A percentile compares a stretch with the other conserved stretches of the same genome.
These are phyloP conservation scores for Electrophaes corylata DNA, from an alignment of 2,888 invertebrate species.

Conservation along the genomic window DNA sequence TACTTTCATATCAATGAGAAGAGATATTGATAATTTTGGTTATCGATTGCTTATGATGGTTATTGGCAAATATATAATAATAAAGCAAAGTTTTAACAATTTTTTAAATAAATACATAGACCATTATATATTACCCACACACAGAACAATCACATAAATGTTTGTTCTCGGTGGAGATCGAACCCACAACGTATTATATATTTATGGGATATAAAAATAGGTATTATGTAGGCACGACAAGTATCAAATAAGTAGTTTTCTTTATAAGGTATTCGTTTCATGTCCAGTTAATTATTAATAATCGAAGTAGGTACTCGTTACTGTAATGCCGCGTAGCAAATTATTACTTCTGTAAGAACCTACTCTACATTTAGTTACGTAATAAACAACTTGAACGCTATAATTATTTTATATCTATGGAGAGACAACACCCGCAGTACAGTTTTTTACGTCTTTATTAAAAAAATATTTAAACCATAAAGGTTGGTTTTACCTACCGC, in stretches of 20 bases:
- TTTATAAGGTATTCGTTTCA: constrained; percentile 27
- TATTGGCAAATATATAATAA: too few species aligned
- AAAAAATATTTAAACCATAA: constrained; percentile 23
- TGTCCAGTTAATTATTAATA: constrained; percentile 26
- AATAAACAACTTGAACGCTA: constrained; percentile 36
- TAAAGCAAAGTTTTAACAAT: too few species aligned
- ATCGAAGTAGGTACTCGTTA: constrained; percentile 13
- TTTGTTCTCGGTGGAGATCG: too few species aligned
- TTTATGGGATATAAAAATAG: too few species aligned
- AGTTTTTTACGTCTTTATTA: constrained; percentile 27
- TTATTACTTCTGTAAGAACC: constrained; percentile 27
- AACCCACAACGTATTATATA: too few species aligned
- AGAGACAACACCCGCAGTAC: constrained; percentile 40
- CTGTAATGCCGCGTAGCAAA: constrained; percentile 23
- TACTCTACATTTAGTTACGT: constrained; percentile 36
- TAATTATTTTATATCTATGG: constrained; percentile 48
- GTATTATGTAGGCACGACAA: background rate
- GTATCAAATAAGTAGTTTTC: constrained; percentile 10
- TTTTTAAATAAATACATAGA: too few species aligned
- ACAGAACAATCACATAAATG: too few species aligned
- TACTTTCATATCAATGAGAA: too few species aligned
- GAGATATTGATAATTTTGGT: too few species aligned
- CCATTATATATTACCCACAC: too few species aligned
- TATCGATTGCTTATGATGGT: too few species aligned
- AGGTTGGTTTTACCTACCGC: constrained; percentile 45